phyloP scores from a whole-genome alignment of 1,140 invertebrate species.

The Heliconius hermathena region DNA sequence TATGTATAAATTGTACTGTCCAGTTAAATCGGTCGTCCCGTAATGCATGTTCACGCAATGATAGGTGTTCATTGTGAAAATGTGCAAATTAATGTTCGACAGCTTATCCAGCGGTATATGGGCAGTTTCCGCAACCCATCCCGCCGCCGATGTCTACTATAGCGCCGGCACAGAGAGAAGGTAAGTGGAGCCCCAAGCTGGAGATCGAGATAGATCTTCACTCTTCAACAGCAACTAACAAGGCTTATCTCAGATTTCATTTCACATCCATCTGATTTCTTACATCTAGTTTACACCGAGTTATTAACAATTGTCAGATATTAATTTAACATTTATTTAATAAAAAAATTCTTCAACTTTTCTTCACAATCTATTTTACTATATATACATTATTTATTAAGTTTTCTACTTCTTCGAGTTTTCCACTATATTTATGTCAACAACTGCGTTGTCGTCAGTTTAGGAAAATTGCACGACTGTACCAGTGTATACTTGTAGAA shows the following conservation, averaged over 20 bases:
- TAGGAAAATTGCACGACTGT: conserved; percentile 34
- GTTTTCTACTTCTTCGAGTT: neutral
- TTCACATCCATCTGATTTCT: neutral
- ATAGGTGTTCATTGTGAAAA: conserved; percentile 80
- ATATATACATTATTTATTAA: neutral
- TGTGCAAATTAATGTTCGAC: conserved; percentile 86
- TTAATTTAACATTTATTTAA: neutral
- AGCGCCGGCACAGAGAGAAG: conserved; percentile 96
- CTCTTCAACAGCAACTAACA: neutral
- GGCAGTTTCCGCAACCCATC: conserved; percentile 97
- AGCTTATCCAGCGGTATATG: conserved; percentile 97
- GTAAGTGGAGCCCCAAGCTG: conserved; percentile 85
- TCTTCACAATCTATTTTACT: neutral
- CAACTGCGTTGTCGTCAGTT: conserved; percentile 21
- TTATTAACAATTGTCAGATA: neutral
- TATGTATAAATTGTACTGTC: conserved; percentile 10
- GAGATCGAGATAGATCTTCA: conserved; percentile 23
- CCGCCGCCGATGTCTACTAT: conserved; percentile 95
- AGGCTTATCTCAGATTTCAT: neutral
- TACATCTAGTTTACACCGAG: neutral
- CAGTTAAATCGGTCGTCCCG: conserved; percentile 46
- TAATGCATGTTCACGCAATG: conserved; percentile 67
- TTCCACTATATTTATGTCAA: neutral
- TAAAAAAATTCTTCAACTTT: neutral
- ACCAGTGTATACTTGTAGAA: conserved; percentile 34